These are phyloP conservation scores for Pluvianellus socialis DNA, from an alignment of 2,113 vertebrate genomes.

Conservation along the genomic window DNA sequence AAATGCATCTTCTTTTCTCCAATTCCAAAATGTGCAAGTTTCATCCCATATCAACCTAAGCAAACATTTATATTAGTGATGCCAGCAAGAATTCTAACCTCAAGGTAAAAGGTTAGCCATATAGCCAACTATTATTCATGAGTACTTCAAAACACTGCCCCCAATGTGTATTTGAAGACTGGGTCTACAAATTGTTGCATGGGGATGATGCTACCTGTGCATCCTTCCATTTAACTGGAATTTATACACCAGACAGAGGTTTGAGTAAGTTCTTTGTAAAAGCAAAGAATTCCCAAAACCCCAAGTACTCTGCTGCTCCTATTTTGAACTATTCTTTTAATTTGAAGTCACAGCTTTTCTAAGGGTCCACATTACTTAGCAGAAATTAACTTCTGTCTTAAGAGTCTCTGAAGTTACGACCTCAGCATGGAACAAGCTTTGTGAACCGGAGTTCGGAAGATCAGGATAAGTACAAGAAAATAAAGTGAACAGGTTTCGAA, in stretches of 20 bases:
- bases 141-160: neutral
- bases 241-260: neutral
- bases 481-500: neutral
- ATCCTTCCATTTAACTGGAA: neutral
- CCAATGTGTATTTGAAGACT: fast-evolving
- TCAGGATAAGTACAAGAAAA: neutral
- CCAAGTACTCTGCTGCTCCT: neutral
- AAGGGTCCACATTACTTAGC: neutral
- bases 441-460: neutral
- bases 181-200: neutral
- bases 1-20: neutral
- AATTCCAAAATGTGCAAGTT: neutral
- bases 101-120: neutral
- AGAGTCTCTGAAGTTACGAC: neutral
- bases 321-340: neutral
- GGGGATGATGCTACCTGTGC: neutral
- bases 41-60: neutral
- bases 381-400: neutral
- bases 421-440: neutral
- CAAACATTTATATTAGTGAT: neutral
- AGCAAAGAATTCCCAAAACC: neutral
- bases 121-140: neutral
- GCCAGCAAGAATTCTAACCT: neutral
- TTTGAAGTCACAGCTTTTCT: neutral
- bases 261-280: neutral